phyloP scores from a whole-genome alignment of 2,888 invertebrate genomes.

The Hartigia nigra region DNA sequence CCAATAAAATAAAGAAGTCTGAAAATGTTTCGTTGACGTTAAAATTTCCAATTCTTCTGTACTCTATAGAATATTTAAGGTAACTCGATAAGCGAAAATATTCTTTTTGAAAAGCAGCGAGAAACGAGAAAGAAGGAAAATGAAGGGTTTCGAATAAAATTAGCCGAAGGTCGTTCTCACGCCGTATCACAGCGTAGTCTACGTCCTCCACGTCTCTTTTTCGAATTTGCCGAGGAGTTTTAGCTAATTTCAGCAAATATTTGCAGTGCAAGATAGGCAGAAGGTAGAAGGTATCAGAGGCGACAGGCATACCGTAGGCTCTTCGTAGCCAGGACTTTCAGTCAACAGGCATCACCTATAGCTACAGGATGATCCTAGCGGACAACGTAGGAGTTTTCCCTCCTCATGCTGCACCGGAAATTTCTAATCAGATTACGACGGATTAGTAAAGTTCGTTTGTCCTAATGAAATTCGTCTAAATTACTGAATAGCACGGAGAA shows the following conservation, averaged over 20 bases:
- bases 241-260: conserved; percentile 61
- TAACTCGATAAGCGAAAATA: background rate
- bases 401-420: conserved; percentile 57
- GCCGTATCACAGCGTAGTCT: background rate
- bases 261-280: conserved; percentile 55
- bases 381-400: conserved; percentile 40
- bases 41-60: background rate
- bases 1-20: background rate
- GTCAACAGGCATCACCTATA: conserved; percentile 32
- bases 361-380: background rate
- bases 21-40: background rate
- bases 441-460: conserved; percentile 66
- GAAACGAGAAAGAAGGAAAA: background rate
- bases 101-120: background rate
- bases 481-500: conserved; percentile 49
- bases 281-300: background rate
- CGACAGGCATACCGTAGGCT: conserved; percentile 25
- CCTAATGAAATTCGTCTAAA: conserved; percentile 67
- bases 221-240: conserved; percentile 17
- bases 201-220: background rate
- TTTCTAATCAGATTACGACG: conserved; percentile 66
- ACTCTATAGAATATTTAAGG: background rate
- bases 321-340: conserved; percentile 32
- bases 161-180: background rate
- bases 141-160: background rate